Evolutionary conservation across 2,888 invertebrate species (phyloP), one percentile per base, ranked within the genome.

Genomic region (Tipula unca): DNA sequence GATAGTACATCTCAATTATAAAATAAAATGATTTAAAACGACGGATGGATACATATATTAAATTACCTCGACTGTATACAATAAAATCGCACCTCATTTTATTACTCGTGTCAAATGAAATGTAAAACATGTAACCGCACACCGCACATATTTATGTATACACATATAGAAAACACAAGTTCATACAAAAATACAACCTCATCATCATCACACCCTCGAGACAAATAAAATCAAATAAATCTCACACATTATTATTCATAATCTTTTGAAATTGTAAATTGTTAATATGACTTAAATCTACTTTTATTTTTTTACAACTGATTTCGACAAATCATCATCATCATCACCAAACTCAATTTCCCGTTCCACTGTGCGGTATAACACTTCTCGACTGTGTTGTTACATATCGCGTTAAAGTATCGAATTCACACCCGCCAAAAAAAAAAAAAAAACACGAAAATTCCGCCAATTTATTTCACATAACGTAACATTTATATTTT

Each of bases 221-320:
- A 69, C 69, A 69, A 69, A 69, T 69, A 69, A 69, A 69, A 69
- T 69, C 69, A 69, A 69, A 69, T 69, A 69, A 69, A 69, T 69
- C 69, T 69, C 69, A 69, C 69, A 69, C 69, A 69, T 69, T 69
- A 69, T 69, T 69, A 69, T 69, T 69, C 69, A 69, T 69, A 69
- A 69, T 69, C 69, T 69, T 69, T 69, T 69, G 69, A 69, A 69
- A 69, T 69, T 69, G 20, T 69, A 69, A 69, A 69, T 69, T 69
- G 69, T 69, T 69, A 69, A 69, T 69, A 69, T 69, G 69, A 69
- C 69, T 69, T 69, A 69, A 69, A 69, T 69, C 69, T 69, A 69
- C 69, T 69, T 69, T 69, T 54, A 25, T 69, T 25, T 25, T 69
- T 69, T 69, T 42, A 42, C 69, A 69, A 25, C 69, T 69, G 69